These are phyloP conservation scores for Myripristis murdjan DNA, from an alignment of 2,797 vertebrate species.

Conservation along the genomic window DNA sequence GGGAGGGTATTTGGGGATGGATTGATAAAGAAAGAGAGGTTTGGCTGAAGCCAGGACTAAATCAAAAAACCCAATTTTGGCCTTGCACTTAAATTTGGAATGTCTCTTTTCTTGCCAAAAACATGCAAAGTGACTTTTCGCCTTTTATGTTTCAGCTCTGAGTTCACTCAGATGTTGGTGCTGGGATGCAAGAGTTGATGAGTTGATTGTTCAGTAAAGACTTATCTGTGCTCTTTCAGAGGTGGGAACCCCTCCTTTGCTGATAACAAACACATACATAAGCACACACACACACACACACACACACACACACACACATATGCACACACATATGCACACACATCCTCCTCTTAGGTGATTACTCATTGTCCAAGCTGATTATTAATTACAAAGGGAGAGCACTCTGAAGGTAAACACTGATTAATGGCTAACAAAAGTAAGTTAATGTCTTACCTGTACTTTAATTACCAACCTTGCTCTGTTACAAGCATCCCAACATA, in stretches of 20 bases:
- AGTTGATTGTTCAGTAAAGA: constrained; percentile 59
- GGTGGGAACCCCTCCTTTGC: constrained; percentile 43
- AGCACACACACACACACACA: constrained; percentile 4
- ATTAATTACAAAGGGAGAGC: constrained; percentile 87
- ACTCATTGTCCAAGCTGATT: constrained; percentile 86
- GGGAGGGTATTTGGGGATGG: constrained; percentile 17
- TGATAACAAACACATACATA: constrained; percentile 46
- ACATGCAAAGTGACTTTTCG: constrained; percentile 12
- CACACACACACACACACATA: constrained; percentile 10
- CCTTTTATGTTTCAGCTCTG: constrained; percentile 25
- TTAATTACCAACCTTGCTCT: constrained; percentile 84
- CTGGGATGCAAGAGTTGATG: constrained; percentile 52
- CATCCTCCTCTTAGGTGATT: constrained; percentile 81
- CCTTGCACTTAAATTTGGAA: not conserved
- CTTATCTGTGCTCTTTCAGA: constrained; percentile 44
- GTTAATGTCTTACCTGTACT: constrained; percentile 90
- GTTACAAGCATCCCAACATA: constrained; percentile 83
- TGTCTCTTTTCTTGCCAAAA: not conserved
- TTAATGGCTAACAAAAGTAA: constrained; percentile 91
- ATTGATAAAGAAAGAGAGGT: not conserved
- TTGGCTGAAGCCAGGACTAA: not conserved
- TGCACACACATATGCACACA: constrained; percentile 42
- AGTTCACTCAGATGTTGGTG: constrained; percentile 33
- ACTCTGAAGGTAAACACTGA: constrained; percentile 88
- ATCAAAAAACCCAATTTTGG: not conserved